Evolutionary conservation across 2,888 invertebrate species (phyloP).

Genomic region (Bimastos eiseni): DNA sequence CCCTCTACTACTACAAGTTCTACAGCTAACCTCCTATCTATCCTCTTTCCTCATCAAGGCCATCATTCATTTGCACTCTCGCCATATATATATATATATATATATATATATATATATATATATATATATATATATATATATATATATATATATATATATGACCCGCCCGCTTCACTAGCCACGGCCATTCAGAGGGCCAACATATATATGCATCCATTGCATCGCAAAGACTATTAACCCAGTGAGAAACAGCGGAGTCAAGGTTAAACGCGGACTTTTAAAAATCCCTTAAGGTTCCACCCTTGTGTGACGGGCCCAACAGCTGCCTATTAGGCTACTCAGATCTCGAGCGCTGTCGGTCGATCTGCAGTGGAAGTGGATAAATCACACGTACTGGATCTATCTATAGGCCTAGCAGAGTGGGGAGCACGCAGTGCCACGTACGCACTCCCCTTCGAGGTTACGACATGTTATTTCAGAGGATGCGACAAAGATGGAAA

Average conservation of each 20-base stretch:
- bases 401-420: too few relatives aligned
- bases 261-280: background rate
- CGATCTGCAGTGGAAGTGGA: too few relatives aligned
- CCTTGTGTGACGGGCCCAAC: background rate
- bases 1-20: background rate
- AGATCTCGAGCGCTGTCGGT: background rate
- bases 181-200: background rate
- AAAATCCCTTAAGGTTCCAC: background rate
- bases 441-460: too few relatives aligned
- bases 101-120: too few relatives aligned
- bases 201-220: background rate
- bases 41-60: background rate
- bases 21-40: background rate
- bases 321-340: background rate
- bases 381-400: too few relatives aligned
- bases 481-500: too few relatives aligned
- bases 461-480: too few relatives aligned
- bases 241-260: background rate
- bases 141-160: too few relatives aligned
- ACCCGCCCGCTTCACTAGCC: background rate
- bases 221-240: background rate
- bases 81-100: too few relatives aligned
- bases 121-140: too few relatives aligned
- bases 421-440: too few relatives aligned
- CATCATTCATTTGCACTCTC: background rate